A percentile compares a stretch with the other conserved stretches of the same genome.
phyloP scores from a whole-genome alignment of 1,140 invertebrate species.

The Mactra quadrangularis region DNA sequence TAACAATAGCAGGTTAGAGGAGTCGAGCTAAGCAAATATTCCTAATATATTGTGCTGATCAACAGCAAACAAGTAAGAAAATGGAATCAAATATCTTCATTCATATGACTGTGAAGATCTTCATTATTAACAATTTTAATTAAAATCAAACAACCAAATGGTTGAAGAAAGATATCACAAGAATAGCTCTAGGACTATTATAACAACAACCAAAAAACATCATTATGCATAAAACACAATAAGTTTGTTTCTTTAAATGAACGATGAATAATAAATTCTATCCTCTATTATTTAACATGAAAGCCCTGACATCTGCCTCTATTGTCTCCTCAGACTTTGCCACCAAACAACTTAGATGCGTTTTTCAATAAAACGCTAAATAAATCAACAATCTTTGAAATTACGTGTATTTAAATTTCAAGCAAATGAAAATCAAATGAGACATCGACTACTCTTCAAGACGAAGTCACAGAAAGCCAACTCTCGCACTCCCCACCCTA shows the following conservation, averaged over 20 bases:
- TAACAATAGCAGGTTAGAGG: too few species aligned
- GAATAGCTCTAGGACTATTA: too few species aligned
- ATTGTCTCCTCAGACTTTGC: conserved; percentile 26
- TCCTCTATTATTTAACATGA: conserved; percentile 47
- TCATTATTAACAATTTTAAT: too few species aligned
- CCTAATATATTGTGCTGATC: too few species aligned
- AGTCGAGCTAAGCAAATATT: too few species aligned
- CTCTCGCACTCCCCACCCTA: conserved; percentile 51
- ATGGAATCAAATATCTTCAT: too few species aligned
- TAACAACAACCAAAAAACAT: too few species aligned
- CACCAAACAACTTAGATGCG: conserved; percentile 45
- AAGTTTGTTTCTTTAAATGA: conserved; percentile 10
- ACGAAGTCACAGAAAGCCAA: conserved; percentile 45
- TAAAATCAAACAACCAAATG: too few species aligned
- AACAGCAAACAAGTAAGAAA: too few species aligned
- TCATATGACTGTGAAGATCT: too few species aligned
- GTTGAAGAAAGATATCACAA: too few species aligned
- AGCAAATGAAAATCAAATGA: conserved; percentile 54
- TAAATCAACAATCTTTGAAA: conserved; percentile 48
- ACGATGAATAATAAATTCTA: conserved; percentile 40
- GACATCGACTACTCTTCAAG: conserved; percentile 40
- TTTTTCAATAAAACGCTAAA: conserved; percentile 60
- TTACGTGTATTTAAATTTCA: conserved; percentile 61
- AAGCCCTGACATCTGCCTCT: conserved; percentile 44
- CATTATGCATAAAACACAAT: conserved; percentile 49